These are phyloP conservation scores for Escarpia spicata DNA, from an alignment of 2,888 invertebrate species.

Conservation along the genomic window DNA sequence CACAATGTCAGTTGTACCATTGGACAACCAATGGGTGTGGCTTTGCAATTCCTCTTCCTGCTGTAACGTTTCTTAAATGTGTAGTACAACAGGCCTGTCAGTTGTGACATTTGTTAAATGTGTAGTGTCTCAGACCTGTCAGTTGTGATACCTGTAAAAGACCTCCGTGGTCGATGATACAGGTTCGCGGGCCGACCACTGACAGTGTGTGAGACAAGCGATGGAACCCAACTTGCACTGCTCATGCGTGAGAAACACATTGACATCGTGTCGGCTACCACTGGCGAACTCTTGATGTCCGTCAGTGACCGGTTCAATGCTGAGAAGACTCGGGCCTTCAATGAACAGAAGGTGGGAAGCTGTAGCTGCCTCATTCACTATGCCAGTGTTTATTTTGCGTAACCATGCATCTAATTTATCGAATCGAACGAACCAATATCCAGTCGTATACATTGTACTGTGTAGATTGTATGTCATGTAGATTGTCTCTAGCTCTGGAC, in stretches of 20 bases:
- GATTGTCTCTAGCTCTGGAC: no score
- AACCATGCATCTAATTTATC: no score
- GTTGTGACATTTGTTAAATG: background rate
- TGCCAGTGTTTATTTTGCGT: background rate
- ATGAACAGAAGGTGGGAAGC: conserved; percentile 21
- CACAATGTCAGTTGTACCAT: no score
- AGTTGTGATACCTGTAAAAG: background rate
- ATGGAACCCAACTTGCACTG: background rate
- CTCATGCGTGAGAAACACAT: conserved; percentile 19
- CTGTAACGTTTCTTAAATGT: background rate
- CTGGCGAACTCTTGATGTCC: background rate
- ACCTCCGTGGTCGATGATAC: background rate
- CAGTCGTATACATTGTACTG: background rate
- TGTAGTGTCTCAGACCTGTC: background rate
- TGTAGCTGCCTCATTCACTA: background rate
- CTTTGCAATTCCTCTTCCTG: no score
- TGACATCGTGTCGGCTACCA: background rate
- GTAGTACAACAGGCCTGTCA: background rate
- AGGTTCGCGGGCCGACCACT: conserved; percentile 19
- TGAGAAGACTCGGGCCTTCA: conserved; percentile 18
- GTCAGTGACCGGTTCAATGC: background rate
- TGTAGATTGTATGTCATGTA: background rate
- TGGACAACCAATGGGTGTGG: no score
- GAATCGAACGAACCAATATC: no score
- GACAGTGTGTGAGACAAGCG: background rate